Conservation (phyloP, 2,113 vertebrate species). For the Colius striatus region DNA sequence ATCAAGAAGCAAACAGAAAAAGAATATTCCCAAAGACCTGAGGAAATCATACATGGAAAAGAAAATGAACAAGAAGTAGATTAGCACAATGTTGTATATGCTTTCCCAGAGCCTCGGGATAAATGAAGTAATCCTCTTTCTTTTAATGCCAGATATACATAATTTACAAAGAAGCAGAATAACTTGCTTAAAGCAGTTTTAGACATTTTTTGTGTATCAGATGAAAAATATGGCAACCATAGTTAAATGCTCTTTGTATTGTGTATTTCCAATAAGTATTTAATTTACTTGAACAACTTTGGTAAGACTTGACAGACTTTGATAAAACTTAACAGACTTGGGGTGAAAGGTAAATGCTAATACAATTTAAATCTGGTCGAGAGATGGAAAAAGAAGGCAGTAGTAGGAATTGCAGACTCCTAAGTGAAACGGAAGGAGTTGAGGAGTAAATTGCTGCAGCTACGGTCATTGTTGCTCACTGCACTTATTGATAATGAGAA, state of each 20-base stretch:
- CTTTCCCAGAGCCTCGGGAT: not conserved
- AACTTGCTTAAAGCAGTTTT: constrained; percentile 4
- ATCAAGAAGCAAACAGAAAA: not conserved
- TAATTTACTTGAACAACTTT: not conserved
- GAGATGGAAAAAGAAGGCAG: not conserved
- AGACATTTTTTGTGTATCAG: not conserved
- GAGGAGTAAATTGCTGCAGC: not conserved
- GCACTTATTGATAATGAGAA: not conserved
- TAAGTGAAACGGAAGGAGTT: not conserved
- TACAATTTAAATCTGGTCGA: not conserved
- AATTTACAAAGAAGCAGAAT: not conserved
- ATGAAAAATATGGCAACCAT: not conserved
- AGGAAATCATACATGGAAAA: not conserved
- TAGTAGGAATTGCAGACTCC: not conserved
- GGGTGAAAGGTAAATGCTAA: not conserved
- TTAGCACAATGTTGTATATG: not conserved
- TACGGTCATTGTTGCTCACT: not conserved
- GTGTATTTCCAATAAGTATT: not conserved
- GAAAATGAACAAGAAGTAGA: not conserved
- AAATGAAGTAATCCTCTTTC: constrained; percentile 20
- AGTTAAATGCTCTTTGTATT: not conserved
- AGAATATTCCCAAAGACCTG: not conserved
- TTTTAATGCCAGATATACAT: not conserved
- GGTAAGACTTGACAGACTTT: not conserved
- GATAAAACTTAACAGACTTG: not conserved